These are phyloP conservation scores for Crematogaster levior DNA, from an alignment of 2,888 invertebrate species.

Conservation along the genomic window DNA sequence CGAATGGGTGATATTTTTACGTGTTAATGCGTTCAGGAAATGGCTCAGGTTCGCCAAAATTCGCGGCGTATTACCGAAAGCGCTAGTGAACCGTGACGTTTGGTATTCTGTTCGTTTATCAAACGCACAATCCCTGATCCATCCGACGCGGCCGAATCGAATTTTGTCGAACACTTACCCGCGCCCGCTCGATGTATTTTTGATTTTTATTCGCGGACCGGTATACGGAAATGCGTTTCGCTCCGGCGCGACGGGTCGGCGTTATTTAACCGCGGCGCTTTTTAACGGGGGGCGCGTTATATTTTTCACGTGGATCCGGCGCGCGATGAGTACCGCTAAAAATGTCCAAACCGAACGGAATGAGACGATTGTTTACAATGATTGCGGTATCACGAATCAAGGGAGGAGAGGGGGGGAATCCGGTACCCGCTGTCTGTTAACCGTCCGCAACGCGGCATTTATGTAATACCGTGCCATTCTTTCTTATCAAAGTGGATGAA, in stretches of 20 bases:
- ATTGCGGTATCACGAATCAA: conserved; percentile 19
- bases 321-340: conserved; percentile 26
- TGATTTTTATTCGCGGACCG: conserved; percentile 42
- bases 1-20: conserved; percentile 8
- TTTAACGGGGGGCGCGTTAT: conserved; percentile 21
- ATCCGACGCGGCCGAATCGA: conserved; percentile 35
- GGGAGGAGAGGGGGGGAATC: background rate
- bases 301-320: conserved; percentile 26
- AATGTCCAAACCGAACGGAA: conserved; percentile 23
- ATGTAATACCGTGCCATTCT: background rate
- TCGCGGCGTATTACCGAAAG: conserved; percentile 31
- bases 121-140: conserved; percentile 23
- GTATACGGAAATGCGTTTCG: conserved; percentile 4
- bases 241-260: conserved; percentile 1
- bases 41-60: conserved; percentile 17
- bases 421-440: background rate
- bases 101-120: conserved; percentile 38
- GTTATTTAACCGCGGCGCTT: conserved; percentile 46
- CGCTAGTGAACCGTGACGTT: conserved; percentile 25
- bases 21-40: conserved; percentile 30
- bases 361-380: conserved; percentile 32
- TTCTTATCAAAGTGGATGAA: conserved; percentile 33
- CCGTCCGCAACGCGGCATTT: background rate
- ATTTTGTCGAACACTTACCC: conserved; percentile 47
- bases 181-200: conserved; percentile 34